Base-by-base conservation (phyloP, 2,888 invertebrate species). In the Epistrophe grossulariae region DNA sequence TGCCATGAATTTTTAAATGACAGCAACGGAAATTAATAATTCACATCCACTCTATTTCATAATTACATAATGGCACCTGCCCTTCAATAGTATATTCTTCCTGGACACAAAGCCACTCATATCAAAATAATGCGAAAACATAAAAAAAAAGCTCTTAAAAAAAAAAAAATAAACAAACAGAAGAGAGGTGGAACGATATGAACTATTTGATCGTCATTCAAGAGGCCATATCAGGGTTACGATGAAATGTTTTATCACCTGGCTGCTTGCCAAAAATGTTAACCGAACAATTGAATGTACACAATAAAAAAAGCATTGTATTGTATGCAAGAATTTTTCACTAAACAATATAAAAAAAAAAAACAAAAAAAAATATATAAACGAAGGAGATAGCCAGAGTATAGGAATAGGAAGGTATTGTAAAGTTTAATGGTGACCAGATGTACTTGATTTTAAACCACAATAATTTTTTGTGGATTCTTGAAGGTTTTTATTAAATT, bases 181-280 rank as follows among this genome's bases (percentile, higher is more conserved):
- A 8, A 62, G 48, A n/a, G 50, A 50, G 35, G 50, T 55, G 71
- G 83, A 79, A 83, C 82, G 87, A 76, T 74, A 87, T 76, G 66
- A 87, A 83, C 83, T 87, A 87, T 83, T 87, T 83, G 83, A 83
- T 87, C 83, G 87, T 79, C 87, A 83, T 83, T 79, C 87, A 87
- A 83, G 87, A 77, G 87, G 82, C 85, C 87, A 83, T 79, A 82
- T 79, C 83, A 83, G 83, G 83, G 87, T 79, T 83, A 87, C 87
- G 74, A 87, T 87, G 87, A 82, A 87, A 82, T 87, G 87, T 74
- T 83, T 82, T 87, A 83, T 79, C 83, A 82, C 87, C 87, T 87
- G 87, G 87, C 87, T 66, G 52, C 43, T 68, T 72, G 87, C 87
- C 87, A 87, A 79, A 83, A 87, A 79, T 87, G 79, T 87, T 83